Evolutionary conservation across 2,797 vertebrate genomes (phyloP), one percentile per base, ranked within the genome.

Genomic region (Carduelis carduelis): DNA sequence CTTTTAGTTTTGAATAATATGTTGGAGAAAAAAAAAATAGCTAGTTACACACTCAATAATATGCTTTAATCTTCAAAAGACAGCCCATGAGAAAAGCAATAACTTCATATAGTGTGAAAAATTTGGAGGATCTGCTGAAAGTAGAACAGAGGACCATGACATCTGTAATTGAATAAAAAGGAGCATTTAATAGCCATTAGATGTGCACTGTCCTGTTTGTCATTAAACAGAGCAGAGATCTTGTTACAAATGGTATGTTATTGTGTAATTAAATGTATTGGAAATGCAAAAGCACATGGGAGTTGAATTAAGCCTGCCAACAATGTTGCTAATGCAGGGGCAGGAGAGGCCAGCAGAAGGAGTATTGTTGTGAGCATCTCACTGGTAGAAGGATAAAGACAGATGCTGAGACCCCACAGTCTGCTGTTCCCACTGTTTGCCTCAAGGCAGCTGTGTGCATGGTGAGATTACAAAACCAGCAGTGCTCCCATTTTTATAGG

Each of bases 241-340:
- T 92, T 85, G 44, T 83, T 95, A 91, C 37, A 69, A 90, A 80
- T 69, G 88, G 21, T 35, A 87, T 27, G 74, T 43, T 86, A 88
- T 12, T 83, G 47, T 72, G 59, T 90, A 96, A 96, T 95, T 93
- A 95, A 94, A 92, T 78, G 90, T 61, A 78, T 85, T 89, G 57
- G 76, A 96, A 95, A 94, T 43, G 43, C 19, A 83, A 81, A 85
- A 56, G 37, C 87, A 56, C 35, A 23, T 49, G 79, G 63, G 69
- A 87, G 41, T 44, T 50, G 59, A 89, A 91, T 56, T 70, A 76
- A 69, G 65, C 37, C 23, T 63, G 68, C 76, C 88, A 91, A 91
- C 53, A 59, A 49, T 47, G 64, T 64, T 89, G 59, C 57, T 87
- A 47, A 68, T 63, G 41, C 53, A 41, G 41, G 61, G 66, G 74